Evolutionary conservation across 2,113 vertebrate genomes (phyloP), one percentile per base, ranked within the genome.

Genomic region (Plotosus lineatus): DNA sequence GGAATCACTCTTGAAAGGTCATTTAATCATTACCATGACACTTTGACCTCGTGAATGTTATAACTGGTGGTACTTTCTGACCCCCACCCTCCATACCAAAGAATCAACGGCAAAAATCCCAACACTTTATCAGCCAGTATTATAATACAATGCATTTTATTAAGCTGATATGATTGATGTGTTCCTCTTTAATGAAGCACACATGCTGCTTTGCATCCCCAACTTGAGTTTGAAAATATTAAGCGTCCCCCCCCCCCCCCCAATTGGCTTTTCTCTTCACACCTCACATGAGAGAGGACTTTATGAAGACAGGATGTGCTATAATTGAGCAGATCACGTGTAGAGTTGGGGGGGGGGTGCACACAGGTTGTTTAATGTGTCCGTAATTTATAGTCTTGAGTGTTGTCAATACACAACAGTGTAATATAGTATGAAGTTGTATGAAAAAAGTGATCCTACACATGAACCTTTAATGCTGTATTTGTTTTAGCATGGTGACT

Each of bases 11-110:
- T 38, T 10, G 55, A 69, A 61, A 82, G 83, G 66, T 69, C 75
- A 80, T 56, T 55, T 63, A 78, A 68, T 78, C 75, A 77, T 85
- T 65, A 80, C 23, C 28, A 33, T 80, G 80, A 77, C 75, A 58
- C 68, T 76, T 76, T 80, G 77, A 85, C 77, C 84, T 79, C 72
- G 26, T 82, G 79, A 76, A 48, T 84, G 73, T 31, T 55, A 21
- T 55, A 75, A 75, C 50, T 12, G 21, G 23, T 50, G 31, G 33
- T 36, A 21, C 28, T 19, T 11, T 75, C 7, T 31, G 58, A 6
- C 21, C 38, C 15, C 36, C 4, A 6, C 51, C 11, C 23, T 21
- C 21, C 19, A 1, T 21, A 28, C 60, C 78, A 56, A 8, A 48
- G 53, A 72, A 82, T 65, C 81, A 80, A 38, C 23, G 14, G 5